These are phyloP conservation scores for Xerus rutilus DNA, from an alignment of 2,797 vertebrate species.

Conservation along the genomic window DNA sequence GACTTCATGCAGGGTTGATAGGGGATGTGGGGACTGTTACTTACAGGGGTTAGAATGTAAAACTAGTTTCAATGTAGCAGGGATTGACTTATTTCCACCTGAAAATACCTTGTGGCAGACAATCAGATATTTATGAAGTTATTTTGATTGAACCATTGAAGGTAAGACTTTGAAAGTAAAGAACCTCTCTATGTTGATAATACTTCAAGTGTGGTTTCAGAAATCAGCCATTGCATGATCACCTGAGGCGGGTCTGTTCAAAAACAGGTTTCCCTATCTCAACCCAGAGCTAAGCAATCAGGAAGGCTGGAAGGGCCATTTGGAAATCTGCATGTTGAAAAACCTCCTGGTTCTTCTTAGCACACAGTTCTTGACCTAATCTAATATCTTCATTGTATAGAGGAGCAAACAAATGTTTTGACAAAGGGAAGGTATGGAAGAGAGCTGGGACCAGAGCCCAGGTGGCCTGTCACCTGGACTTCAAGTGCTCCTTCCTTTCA, in stretches of 20 bases:
- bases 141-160: background rate
- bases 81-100: background rate
- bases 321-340: background rate
- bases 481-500: background rate
- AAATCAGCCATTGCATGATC: background rate
- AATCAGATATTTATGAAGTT: background rate
- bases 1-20: too few species aligned
- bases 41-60: accelerated
- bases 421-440: background rate
- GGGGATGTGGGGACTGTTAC: accelerated
- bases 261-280: background rate
- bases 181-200: background rate
- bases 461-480: too few species aligned
- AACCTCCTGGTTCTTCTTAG: background rate
- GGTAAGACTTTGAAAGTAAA: background rate
- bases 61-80: background rate
- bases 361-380: too few species aligned
- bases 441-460: background rate
- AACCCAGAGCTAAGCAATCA: background rate
- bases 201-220: background rate
- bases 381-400: background rate
- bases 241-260: background rate
- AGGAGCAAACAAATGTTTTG: background rate
- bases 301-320: background rate
- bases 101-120: background rate